phyloP scores from a whole-genome alignment of 2,797 vertebrate species.

The Falco novaeseelandiae region DNA sequence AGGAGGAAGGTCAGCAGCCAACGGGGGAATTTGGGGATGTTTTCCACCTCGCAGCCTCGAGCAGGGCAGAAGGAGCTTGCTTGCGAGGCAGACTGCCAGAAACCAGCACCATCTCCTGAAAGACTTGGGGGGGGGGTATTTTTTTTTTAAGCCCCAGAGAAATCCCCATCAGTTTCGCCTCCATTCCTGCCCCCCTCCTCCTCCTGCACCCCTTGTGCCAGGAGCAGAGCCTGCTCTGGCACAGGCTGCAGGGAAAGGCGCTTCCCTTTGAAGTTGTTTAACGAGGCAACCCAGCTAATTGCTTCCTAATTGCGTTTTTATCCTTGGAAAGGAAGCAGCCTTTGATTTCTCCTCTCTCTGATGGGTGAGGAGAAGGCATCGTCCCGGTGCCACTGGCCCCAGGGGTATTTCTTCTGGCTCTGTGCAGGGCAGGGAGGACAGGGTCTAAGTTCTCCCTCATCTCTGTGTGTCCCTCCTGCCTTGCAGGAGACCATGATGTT shows the following conservation, averaged over 20 bases:
- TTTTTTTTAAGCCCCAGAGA: background rate
- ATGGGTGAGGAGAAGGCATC: slow-evolving; percentile 18
- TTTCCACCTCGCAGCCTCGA: background rate
- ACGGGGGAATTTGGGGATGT: background rate
- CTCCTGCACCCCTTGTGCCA: slow-evolving; percentile 46
- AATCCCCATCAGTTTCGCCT: background rate
- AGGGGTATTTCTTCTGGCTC: background rate
- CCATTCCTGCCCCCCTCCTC: background rate
- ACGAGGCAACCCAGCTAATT: slow-evolving; percentile 72
- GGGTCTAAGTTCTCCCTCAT: background rate
- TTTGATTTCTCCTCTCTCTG: slow-evolving; percentile 66
- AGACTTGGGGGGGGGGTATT: background rate
- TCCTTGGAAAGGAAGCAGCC: slow-evolving; percentile 63
- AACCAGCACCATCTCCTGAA: background rate
- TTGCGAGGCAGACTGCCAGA: background rate
- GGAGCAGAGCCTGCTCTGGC: slow-evolving; percentile 38
- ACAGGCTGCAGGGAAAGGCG: slow-evolving; percentile 22
- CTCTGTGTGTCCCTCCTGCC: background rate
- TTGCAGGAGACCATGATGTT: background rate
- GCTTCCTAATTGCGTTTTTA: slow-evolving; percentile 71
- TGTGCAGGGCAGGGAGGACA: background rate
- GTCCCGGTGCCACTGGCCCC: background rate
- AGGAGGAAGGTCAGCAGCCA: background rate
- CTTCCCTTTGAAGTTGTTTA: slow-evolving; percentile 72
- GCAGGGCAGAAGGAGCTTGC: background rate